These are phyloP conservation scores for Cydia strobilella DNA, from an alignment of 1,140 invertebrate genomes.

Conservation along the genomic window DNA sequence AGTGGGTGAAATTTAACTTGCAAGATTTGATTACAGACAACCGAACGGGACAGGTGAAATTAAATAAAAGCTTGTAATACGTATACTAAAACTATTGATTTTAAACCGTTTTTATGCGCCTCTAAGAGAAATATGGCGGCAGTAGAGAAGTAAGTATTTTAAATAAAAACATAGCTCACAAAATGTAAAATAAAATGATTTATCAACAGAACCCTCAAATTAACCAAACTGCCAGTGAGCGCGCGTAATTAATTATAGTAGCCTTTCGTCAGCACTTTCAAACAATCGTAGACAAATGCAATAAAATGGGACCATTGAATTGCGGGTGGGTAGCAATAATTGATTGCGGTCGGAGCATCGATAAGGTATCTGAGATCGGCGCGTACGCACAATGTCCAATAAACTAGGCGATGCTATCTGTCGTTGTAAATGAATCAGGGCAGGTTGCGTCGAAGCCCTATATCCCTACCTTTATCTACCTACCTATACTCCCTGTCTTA, in stretches of 20 bases:
- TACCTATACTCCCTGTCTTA: too few species aligned
- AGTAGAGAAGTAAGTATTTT: too few species aligned
- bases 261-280: conserved; percentile 18
- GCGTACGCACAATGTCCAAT: conserved; percentile 72
- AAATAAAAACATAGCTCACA: too few species aligned
- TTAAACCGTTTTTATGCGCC: too few species aligned
- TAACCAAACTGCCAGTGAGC: background rate
- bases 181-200: background rate
- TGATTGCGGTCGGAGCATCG: conserved; percentile 62
- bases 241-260: conserved; percentile 11
- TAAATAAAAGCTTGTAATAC: too few species aligned
- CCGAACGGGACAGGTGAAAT: too few species aligned
- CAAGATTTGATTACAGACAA: too few species aligned
- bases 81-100: too few species aligned
- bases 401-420: conserved; percentile 72
- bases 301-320: conserved; percentile 49
- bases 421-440: conserved; percentile 73
- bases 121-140: too few species aligned
- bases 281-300: conserved; percentile 34
- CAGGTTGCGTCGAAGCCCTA: conserved; percentile 47
- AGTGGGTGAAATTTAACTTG: too few species aligned
- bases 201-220: background rate
- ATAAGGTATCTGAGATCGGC: conserved; percentile 64
- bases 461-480: background rate
- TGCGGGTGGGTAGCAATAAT: conserved; percentile 51